Percentiles rank a stretch among this genome's conserved stretches.
Evolutionary conservation across 2,113 vertebrate genomes (phyloP).

Genomic region (Siphamia tubifer): DNA sequence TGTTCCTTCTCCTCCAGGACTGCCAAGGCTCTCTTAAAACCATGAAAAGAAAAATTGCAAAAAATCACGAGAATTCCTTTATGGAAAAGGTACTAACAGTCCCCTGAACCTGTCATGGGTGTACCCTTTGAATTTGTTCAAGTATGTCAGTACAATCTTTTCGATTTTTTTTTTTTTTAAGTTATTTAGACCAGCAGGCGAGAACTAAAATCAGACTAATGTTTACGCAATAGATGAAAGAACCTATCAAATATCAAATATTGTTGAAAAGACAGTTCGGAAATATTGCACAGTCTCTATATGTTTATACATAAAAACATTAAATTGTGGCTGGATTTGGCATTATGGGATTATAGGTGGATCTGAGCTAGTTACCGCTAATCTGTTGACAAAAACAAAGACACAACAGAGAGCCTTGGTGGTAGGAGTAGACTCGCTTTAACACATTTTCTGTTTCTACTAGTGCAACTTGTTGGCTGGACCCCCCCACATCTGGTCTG

Average conservation of each 20-base stretch:
- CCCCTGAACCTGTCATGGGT: too few relatives aligned
- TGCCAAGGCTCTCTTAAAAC: constrained; percentile 71
- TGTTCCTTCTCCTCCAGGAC: constrained; percentile 56
- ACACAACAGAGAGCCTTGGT: constrained; percentile 70
- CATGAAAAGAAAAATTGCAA: too few relatives aligned
- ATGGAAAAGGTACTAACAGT: neutral
- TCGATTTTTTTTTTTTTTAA: constrained; percentile 33
- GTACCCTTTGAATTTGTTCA: neutral
- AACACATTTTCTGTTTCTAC: constrained; percentile 80
- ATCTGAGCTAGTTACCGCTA: neutral
- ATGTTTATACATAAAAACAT: too few relatives aligned
- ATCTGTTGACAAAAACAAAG: neutral
- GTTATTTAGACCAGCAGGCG: constrained; percentile 58
- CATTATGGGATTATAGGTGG: constrained; percentile 22
- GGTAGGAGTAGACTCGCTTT: constrained; percentile 53
- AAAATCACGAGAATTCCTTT: too few relatives aligned
- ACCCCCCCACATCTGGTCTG: constrained; percentile 50
- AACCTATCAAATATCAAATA: constrained; percentile 28
- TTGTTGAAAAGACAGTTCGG: constrained; percentile 4
- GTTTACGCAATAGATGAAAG: constrained; percentile 21
- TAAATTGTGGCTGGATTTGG: constrained; percentile 18
- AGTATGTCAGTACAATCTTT: constrained; percentile 12
- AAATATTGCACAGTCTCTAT: too few relatives aligned
- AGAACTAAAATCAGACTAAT: constrained; percentile 51
- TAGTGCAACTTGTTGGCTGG: constrained; percentile 74